Base-by-base conservation (phyloP, 2,113 vertebrate genomes). In the Cephalopterus ornatus region DNA sequence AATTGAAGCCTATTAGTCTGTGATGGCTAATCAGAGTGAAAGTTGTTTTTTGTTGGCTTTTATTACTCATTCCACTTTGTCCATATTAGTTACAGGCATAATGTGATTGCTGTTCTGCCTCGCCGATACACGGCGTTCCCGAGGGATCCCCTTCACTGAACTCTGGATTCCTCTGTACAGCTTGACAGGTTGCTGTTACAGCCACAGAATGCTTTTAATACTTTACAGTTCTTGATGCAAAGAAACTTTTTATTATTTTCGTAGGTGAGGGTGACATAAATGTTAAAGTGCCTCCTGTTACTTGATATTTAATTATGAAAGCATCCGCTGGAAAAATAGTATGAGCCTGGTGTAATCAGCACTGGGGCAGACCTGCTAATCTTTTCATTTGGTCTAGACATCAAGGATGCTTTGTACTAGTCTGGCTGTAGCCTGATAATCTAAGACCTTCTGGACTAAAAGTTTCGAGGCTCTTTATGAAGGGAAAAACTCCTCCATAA, bases 301-400 rank as follows among this genome's bases (percentile, higher is more conserved):
- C 84, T 95, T 79, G 91, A 73, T 91, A 93, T 35, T 92, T 95
- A 92, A 94, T 95, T 96, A 89, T 61, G 93, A 93, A 95, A 91
- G 86, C 88, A 96, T 94, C 92, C 13, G 0, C 72, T 96, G 88
- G 75, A 95, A 89, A 95, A 94, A 91, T 82, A 89, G 66, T 10
- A 19, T 62, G 55, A 87, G 84, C 33, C 55, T 88, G 83, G 56
- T 70, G 74, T 85, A 91, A 92, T 96, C 91, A 81, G 92, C 21
- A 9, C 66, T 26, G 86, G 72, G 59, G 67, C 84, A 93, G 95
- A 82, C 80, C 77, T 73, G 89, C 78, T 95, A 85, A 95, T 95
- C 94, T 92, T 93, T 94, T 89, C 89, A 41, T 92, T 95, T 74
- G 85, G 92, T 92, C 90, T 92, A 88, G 94, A 96, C 90, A 65